Conservation (phyloP, 2,113 vertebrate genomes). For the Lycocorax pyrrhopterus region DNA sequence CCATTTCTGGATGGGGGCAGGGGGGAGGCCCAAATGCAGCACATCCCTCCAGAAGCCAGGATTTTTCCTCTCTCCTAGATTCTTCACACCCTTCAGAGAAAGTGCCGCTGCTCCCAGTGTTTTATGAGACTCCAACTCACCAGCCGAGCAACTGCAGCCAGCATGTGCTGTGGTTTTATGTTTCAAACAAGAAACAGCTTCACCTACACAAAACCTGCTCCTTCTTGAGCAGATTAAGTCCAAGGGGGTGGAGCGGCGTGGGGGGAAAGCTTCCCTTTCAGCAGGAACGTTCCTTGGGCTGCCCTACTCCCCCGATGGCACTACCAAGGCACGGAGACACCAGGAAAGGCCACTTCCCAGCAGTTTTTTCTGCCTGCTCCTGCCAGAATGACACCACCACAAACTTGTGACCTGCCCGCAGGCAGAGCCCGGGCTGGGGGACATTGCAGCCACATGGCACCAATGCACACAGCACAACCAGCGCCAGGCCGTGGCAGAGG, state of each 20-base stretch:
- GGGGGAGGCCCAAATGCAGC: not conserved
- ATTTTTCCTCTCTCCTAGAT: not conserved
- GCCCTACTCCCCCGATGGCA: not conserved
- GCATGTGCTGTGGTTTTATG: conserved; percentile 27
- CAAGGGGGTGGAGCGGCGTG: not conserved
- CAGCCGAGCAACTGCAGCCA: conserved; percentile 12
- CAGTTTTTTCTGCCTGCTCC: not conserved
- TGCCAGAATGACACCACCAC: not conserved
- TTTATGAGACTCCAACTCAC: conserved; percentile 32
- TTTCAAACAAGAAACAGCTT: conserved; percentile 63
- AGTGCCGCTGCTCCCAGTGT: not conserved
- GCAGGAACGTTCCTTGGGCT: not conserved
- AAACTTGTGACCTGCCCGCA: not conserved
- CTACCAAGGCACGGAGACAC: not conserved
- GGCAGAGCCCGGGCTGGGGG: not conserved
- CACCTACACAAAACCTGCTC: conserved; percentile 48
- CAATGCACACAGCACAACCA: rapidly evolving
- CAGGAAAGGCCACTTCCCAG: not conserved
- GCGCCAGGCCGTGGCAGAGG: rapidly evolving
- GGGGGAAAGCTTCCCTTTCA: not conserved
- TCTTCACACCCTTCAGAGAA: conserved; percentile 34
- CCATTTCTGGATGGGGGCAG: not conserved
- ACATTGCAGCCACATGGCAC: not conserved
- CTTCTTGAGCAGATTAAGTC: conserved; percentile 1
- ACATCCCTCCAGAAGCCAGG: not conserved